Evolutionary conservation across 1,140 invertebrate genomes (phyloP).

Genomic region (Musca vetustissima): DNA sequence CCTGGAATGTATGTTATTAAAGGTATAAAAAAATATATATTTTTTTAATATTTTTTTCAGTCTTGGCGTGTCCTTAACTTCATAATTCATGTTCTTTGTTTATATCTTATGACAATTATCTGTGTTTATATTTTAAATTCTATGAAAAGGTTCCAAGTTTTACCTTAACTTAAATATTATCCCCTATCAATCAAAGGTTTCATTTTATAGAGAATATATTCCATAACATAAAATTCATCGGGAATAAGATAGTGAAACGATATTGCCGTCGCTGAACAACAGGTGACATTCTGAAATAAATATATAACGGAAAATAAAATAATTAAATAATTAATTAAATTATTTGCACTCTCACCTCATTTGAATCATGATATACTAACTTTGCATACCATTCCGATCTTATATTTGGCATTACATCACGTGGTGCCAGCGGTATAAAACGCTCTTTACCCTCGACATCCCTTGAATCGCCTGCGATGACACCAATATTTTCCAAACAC

Average conservation of each 20-base stretch:
- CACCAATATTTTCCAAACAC: conserved; percentile 83
- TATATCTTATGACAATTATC: too few relatives aligned
- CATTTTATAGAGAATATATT: conserved; percentile 83
- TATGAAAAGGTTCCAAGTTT: too few relatives aligned
- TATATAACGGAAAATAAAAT: too few relatives aligned
- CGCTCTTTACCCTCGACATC: conserved; percentile 79
- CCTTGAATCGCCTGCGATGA: conserved; percentile 82
- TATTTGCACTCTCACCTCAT: conserved; percentile 68
- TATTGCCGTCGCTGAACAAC: conserved; percentile 84
- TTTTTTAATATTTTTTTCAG: too few relatives aligned
- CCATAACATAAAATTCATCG: conserved; percentile 85
- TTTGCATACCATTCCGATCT: conserved; percentile 48
- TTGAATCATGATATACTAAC: conserved; percentile 57
- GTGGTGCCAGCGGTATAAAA: conserved; percentile 71
- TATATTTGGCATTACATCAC: conserved; percentile 78
- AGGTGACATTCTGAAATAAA: conserved; percentile 67
- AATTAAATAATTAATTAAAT: too few relatives aligned
- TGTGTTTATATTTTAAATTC: too few relatives aligned
- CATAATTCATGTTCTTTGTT: too few relatives aligned
- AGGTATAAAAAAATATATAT: too few relatives aligned
- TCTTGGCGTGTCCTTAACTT: too few relatives aligned
- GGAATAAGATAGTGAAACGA: conserved; percentile 87
- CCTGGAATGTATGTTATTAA: too few relatives aligned
- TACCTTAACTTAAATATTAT: too few relatives aligned
- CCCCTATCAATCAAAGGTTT: too few relatives aligned